A percentile compares a stretch with the other conserved stretches of the same genome.
Evolutionary conservation across 1,140 invertebrate species (phyloP).

Genomic region (Pseudoatta argentina): DNA sequence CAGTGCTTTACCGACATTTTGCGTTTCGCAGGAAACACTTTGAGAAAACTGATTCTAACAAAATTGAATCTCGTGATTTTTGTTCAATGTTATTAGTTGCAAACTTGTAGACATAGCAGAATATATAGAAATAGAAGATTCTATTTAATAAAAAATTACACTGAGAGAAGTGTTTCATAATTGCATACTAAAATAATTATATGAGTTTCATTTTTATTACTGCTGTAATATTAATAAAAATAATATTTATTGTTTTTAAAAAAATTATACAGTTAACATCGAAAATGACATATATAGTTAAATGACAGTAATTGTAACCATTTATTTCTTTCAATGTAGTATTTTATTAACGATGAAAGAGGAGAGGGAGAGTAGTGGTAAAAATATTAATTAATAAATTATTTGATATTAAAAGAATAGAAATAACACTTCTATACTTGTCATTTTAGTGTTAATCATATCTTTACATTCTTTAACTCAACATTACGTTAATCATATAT

Average conservation of each 20-base stretch:
- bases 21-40: background rate
- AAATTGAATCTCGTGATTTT: background rate
- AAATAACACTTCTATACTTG: background rate
- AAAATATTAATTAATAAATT: background rate
- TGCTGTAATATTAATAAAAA: too few species aligned
- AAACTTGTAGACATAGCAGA: background rate
- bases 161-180: too few species aligned
- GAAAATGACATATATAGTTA: too few species aligned
- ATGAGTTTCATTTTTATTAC: too few species aligned
- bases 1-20: background rate
- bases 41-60: background rate
- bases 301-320: too few species aligned
- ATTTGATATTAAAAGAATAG: background rate
- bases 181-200: too few species aligned
- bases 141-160: background rate
- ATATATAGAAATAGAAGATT: background rate
- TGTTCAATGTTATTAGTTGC: background rate
- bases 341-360: background rate
- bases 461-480: background rate
- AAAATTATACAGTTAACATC: too few species aligned
- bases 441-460: constrained; percentile 8
- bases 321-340: background rate
- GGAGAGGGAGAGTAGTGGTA: background rate
- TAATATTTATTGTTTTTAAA: too few species aligned
- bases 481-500: background rate